Conservation (phyloP, 1,140 invertebrate species). For the Drosophila bocki region DNA sequence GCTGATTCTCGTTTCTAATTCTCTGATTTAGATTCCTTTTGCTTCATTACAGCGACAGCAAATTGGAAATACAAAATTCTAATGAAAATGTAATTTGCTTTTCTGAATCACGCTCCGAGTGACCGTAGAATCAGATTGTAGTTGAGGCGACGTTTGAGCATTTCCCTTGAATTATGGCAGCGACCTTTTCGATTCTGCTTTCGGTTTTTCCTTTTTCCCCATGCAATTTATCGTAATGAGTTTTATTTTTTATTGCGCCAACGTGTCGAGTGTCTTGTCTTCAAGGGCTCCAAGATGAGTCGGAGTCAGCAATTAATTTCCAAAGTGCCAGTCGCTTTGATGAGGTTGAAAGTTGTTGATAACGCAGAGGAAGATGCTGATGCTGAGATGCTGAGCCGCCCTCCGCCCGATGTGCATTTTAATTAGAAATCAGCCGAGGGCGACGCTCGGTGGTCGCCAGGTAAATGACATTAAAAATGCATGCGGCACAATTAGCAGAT, state of each 20-base stretch:
- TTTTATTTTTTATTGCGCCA: slow-evolving; percentile 70
- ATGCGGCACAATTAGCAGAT: slow-evolving; percentile 56
- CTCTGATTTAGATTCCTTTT: slow-evolving; percentile 28
- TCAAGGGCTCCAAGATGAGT: slow-evolving; percentile 43
- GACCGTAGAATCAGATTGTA: slow-evolving; percentile 41
- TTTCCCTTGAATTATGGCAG: slow-evolving; percentile 70
- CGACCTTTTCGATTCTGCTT: slow-evolving; percentile 34
- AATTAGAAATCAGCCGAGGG: slow-evolving; percentile 62
- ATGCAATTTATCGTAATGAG: slow-evolving; percentile 65
- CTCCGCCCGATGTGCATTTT: slow-evolving; percentile 57
- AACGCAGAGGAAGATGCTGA: slow-evolving; percentile 39
- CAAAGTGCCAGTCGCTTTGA: slow-evolving; percentile 65
- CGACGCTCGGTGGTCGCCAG: slow-evolving; percentile 22
- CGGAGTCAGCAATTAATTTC: slow-evolving; percentile 74
- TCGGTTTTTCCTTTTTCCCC: slow-evolving; percentile 16
- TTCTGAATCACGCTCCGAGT: slow-evolving; percentile 33
- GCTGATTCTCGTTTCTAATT: slow-evolving; percentile 35
- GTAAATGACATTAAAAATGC: slow-evolving; percentile 54
- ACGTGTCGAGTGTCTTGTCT: slow-evolving; percentile 59
- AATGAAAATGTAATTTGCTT: slow-evolving; percentile 43
- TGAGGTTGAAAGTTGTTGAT: slow-evolving; percentile 53
- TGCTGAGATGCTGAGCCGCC: background rate
- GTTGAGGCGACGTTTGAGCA: slow-evolving; percentile 57
- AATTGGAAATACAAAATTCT: slow-evolving; percentile 43
- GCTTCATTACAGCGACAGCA: slow-evolving; percentile 38